Conservation (phyloP, 2,888 invertebrate genomes). For the Nysson spinosus region DNA sequence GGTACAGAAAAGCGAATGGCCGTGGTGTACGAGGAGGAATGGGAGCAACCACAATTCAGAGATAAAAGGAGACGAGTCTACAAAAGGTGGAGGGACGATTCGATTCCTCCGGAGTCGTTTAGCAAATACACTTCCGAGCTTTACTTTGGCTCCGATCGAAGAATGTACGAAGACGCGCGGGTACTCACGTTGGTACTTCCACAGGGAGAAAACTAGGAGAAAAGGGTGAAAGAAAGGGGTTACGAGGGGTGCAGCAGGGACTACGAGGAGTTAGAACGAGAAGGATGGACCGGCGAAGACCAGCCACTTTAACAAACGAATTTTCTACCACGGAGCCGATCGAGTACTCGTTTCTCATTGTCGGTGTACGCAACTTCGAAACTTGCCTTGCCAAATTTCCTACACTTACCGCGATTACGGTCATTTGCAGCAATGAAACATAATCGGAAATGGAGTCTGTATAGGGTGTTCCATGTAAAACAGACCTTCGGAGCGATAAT, state of each 20-base stretch:
- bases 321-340: constrained; percentile 13
- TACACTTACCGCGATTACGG: constrained; percentile 5
- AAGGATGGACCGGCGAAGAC: not conserved
- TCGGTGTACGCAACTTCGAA: constrained; percentile 16
- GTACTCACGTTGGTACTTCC: constrained; percentile 3
- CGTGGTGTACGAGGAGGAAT: not conserved
- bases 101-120: constrained; percentile 42
- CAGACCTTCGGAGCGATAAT: too few species aligned
- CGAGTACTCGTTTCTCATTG: constrained; percentile 21
- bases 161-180: not conserved
- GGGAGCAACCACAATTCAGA: not conserved
- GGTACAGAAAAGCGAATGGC: not conserved
- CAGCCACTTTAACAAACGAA: constrained; percentile 38
- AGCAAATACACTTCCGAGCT: constrained; percentile 42
- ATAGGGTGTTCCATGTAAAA: too few species aligned
- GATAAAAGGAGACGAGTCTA: constrained; percentile 6
- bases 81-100: constrained; percentile 12
- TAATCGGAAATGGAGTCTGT: too few species aligned
- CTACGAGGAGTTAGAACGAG: not conserved
- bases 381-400: constrained; percentile 10
- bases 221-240: not conserved
- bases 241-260: not conserved
- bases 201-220: not conserved
- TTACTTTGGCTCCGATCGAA: constrained; percentile 23
- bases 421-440: too few species aligned